Base-by-base conservation (phyloP, 2,113 vertebrate genomes). In the Barbus barbus region DNA sequence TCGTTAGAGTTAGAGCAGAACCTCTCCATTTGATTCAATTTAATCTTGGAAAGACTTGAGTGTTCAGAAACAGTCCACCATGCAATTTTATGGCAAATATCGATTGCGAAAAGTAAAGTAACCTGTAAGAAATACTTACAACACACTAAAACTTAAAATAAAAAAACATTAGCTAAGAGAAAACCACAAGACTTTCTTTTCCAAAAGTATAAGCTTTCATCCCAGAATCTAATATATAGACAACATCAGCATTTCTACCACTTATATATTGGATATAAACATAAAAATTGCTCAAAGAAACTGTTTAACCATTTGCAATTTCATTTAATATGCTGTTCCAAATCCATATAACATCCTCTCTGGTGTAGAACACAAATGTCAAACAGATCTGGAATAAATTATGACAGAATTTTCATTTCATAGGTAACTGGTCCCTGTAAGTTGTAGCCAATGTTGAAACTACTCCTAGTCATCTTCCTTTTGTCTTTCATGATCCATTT, bases 401-500 rank as follows among this genome's bases (percentile, higher is more conserved):
- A 14, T 44, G 41, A 1, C 41, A 44, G 41, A 44, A 44, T 44
- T 12, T 38, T 41, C 38, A 41, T 41, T 41, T 41, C 38, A 9
- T 41, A 1, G 38, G 9, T 41, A 41, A 41, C 38, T 41, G 2
- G 41, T 44, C 41, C 41, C 41, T 44, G 9, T 44, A 44, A 44
- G 12, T 48, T 48, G 46, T 11, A 3, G 46, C 46, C 46, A 48
- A 48, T 48, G 46, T 48, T 13, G 46, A 48, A 48, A 48, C 46
- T 48, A 48, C 46, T 48, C 46, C 46, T 48, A 13, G 46, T 48
- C 46, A 48, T 3, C 12, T 48, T 14, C 46, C 8, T 13, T 13
- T 48, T n/a, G 13, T 48, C 44, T 63, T 63, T 63, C 26, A 63
- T 16, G 2, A 28, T 63, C 61, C 14, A 71, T 87, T 83, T 41